These are phyloP conservation scores for Labrus mixtus DNA, from an alignment of 2,113 vertebrate species.

Conservation along the genomic window DNA sequence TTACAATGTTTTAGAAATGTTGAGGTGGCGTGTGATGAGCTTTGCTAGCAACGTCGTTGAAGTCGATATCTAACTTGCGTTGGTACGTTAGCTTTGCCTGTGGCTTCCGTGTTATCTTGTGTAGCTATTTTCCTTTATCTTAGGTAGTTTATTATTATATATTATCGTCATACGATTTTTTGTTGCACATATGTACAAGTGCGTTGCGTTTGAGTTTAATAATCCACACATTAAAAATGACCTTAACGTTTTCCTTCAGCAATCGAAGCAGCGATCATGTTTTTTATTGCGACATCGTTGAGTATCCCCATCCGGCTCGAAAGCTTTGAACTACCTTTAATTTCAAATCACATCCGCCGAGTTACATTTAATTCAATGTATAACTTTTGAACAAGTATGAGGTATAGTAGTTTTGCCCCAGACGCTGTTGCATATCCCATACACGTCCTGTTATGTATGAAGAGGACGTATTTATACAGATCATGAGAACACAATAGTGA, in stretches of 20 bases:
- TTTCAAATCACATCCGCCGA: too few species aligned
- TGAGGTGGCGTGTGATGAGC: background rate
- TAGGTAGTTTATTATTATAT: too few species aligned
- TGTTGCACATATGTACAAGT: too few species aligned
- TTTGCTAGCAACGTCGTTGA: slow-evolving; percentile 28
- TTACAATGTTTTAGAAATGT: background rate
- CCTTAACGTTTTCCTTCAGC: background rate
- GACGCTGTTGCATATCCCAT: background rate
- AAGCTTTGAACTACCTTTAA: too few species aligned
- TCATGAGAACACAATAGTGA: background rate
- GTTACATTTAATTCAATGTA: too few species aligned
- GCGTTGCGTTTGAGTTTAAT: too few species aligned
- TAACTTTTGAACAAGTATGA: background rate
- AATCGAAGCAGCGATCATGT: background rate
- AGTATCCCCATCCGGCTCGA: too few species aligned
- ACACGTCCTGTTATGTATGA: background rate
- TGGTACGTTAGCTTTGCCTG: background rate
- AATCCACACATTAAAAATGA: too few species aligned
- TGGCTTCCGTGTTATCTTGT: slow-evolving; percentile 44
- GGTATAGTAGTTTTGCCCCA: background rate
- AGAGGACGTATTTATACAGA: background rate
- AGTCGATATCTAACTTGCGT: slow-evolving; percentile 15
- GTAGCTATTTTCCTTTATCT: too few species aligned
- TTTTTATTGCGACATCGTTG: too few species aligned
- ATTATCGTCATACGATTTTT: background rate